Evolutionary conservation across 2,888 invertebrate genomes (phyloP).

Genomic region (Lathronympha strigana): DNA sequence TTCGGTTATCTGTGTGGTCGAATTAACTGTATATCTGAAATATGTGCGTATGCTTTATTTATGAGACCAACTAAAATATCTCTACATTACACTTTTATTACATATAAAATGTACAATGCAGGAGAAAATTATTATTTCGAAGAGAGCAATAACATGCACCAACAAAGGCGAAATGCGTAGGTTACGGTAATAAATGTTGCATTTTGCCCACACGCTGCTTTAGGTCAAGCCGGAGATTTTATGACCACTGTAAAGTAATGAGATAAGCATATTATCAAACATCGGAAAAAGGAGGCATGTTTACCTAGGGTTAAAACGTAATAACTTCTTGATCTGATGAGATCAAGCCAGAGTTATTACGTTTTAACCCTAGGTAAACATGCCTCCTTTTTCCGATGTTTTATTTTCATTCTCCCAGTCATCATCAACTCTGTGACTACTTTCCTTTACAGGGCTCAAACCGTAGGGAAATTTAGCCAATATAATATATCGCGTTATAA

Average conservation of each 20-base stretch:
- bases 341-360: background rate
- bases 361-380: background rate
- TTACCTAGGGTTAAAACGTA: background rate
- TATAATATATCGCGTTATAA: no score
- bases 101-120: background rate
- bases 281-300: background rate
- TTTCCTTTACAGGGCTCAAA: background rate
- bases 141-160: slow-evolving; percentile 7
- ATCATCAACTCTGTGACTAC: no score
- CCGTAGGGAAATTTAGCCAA: no score
- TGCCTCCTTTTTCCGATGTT: background rate
- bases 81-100: background rate
- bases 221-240: background rate
- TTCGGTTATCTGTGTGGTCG: background rate
- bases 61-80: background rate
- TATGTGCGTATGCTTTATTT: background rate
- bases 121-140: slow-evolving; percentile 11
- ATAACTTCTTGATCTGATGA: background rate
- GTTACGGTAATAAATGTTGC: slow-evolving; percentile 20
- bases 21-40: background rate
- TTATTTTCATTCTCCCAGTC: slow-evolving; percentile 10
- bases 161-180: slow-evolving; percentile 29
- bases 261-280: slow-evolving; percentile 13
- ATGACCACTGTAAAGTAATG: background rate
- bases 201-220: slow-evolving; percentile 25